These are phyloP conservation scores for Amphiprion percula DNA, from an alignment of 2,113 vertebrate genomes.

Conservation along the genomic window DNA sequence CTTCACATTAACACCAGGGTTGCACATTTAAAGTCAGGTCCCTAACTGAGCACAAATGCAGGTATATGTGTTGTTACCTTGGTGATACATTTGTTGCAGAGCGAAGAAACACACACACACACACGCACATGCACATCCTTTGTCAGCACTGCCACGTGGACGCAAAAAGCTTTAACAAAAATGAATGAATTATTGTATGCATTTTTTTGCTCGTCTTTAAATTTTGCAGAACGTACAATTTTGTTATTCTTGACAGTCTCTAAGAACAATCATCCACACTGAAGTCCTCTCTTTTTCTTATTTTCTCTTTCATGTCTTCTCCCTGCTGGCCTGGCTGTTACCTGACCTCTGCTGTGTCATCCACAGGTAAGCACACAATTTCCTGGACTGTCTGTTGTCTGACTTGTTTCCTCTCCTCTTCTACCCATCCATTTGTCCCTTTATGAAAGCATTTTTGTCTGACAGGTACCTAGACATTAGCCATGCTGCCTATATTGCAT, in stretches of 20 bases:
- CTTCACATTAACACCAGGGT: not conserved
- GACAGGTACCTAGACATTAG: constrained; percentile 17
- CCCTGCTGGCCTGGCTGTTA: constrained; percentile 32
- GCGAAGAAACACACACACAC: constrained; percentile 6
- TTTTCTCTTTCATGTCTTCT: constrained; percentile 63
- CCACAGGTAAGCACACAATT: constrained; percentile 76
- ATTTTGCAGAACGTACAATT: constrained; percentile 10
- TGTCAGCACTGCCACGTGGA: not conserved
- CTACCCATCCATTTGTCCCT: constrained; percentile 24
- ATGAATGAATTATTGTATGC: not conserved
- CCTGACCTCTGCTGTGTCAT: constrained; percentile 51
- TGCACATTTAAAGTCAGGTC: constrained; percentile 3
- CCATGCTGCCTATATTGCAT: constrained; percentile 15
- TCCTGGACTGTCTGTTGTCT: constrained; percentile 40
- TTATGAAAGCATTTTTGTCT: constrained; percentile 37
- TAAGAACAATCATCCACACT: not conserved
- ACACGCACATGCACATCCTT: not conserved
- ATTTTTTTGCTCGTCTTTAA: not conserved
- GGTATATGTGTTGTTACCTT: constrained; percentile 6
- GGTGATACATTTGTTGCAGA: constrained; percentile 24
- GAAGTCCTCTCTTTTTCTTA: constrained; percentile 37
- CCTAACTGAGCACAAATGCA: constrained; percentile 11
- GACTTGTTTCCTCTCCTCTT: constrained; percentile 18
- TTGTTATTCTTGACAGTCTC: not conserved
- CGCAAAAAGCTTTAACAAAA: not conserved